Evolutionary conservation across 2,113 vertebrate genomes (phyloP).

Genomic region (Blennius ocellaris): DNA sequence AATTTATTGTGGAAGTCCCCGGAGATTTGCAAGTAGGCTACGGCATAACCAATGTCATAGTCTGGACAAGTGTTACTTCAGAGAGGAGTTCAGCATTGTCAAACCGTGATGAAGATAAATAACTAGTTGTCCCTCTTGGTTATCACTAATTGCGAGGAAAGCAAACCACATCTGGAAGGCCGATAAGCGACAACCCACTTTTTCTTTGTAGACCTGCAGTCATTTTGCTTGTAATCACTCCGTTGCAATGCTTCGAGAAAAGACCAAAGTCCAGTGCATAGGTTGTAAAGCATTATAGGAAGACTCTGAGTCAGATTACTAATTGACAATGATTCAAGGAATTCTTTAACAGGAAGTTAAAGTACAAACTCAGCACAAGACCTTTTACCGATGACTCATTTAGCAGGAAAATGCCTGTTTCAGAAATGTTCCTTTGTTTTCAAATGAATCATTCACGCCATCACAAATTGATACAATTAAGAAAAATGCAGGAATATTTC

Average conservation of each 20-base stretch:
- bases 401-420: too few relatives aligned
- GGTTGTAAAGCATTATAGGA: not conserved
- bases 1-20: conserved; percentile 49
- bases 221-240: not conserved
- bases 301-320: not conserved
- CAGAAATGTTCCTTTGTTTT: too few relatives aligned
- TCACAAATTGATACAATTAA: too few relatives aligned
- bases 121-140: not conserved
- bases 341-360: too few relatives aligned
- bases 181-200: not conserved
- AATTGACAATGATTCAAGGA: not conserved
- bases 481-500: too few relatives aligned
- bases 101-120: conserved; percentile 21
- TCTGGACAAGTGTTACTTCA: conserved; percentile 33
- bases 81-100: conserved; percentile 22
- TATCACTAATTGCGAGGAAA: not conserved
- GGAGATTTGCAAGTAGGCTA: conserved; percentile 43
- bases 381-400: too few relatives aligned
- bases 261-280: not conserved
- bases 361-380: too few relatives aligned
- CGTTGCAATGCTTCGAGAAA: not conserved
- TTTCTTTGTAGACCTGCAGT: not conserved
- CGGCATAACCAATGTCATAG: conserved; percentile 23
- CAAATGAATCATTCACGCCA: too few relatives aligned
- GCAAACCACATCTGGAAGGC: not conserved